Percentiles rank a stretch among this genome's conserved stretches.
Evolutionary conservation across 2,113 vertebrate species (phyloP).

Genomic region (Oriolus oriolus): DNA sequence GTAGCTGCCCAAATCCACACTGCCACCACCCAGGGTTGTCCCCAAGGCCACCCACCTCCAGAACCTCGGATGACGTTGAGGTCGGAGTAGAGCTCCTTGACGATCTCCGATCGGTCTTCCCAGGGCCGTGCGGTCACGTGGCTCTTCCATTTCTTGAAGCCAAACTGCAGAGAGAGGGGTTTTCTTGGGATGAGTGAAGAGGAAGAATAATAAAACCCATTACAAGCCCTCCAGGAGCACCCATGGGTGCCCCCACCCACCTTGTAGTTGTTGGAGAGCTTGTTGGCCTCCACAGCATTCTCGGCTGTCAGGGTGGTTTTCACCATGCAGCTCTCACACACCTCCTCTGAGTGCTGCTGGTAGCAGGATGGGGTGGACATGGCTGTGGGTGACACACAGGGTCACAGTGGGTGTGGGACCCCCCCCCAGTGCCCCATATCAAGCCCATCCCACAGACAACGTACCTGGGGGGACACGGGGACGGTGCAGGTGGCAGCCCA

Average conservation of each 20-base stretch:
- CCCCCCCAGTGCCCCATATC: accelerated
- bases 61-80: slow-evolving; percentile 72
- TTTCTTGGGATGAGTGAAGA: accelerated
- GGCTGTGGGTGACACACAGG: not conserved
- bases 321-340: slow-evolving; percentile 71
- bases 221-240: not conserved
- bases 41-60: slow-evolving; percentile 54
- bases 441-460: accelerated
- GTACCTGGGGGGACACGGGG: slow-evolving; percentile 50
- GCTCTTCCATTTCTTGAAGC: slow-evolving; percentile 91
- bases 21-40: accelerated
- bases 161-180: slow-evolving; percentile 69
- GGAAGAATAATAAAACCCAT: accelerated
- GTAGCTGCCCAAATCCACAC: accelerated
- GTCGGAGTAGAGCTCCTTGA: slow-evolving; percentile 84
- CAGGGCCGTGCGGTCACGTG: slow-evolving; percentile 82
- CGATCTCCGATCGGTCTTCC: slow-evolving; percentile 78
- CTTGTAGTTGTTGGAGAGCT: slow-evolving; percentile 85
- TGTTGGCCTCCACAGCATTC: slow-evolving; percentile 83
- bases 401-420: accelerated
- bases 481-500: slow-evolving; percentile 45
- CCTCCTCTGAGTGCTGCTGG: slow-evolving; percentile 54
- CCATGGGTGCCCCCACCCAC: slow-evolving; percentile 7
- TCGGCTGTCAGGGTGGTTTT: slow-evolving; percentile 79
- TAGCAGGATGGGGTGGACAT: not conserved